Percentiles rank a stretch among this genome's conserved stretches.
Evolutionary conservation across 2,113 vertebrate genomes (phyloP).

Genomic region (Chloropsis cyanopogon): DNA sequence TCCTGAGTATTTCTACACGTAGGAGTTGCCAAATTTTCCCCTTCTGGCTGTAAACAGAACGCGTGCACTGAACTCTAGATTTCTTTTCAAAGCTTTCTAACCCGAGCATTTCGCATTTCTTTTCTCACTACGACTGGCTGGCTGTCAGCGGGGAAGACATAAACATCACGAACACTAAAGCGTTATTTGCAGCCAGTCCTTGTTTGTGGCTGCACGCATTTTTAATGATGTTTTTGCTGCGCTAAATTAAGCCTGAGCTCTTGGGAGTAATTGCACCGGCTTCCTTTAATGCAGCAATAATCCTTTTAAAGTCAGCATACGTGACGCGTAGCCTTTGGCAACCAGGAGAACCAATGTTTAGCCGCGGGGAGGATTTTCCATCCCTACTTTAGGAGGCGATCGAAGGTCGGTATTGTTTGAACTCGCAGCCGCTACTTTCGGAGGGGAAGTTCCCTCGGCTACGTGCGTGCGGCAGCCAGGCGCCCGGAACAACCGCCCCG

Average conservation of each 20-base stretch:
- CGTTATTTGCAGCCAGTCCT: background rate
- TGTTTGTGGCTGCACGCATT: background rate
- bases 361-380: background rate
- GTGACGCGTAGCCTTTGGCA: background rate
- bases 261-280: background rate
- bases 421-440: background rate
- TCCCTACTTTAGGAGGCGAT: background rate
- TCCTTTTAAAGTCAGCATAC: background rate
- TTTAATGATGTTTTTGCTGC: background rate
- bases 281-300: background rate
- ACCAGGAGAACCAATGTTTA: background rate
- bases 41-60: background rate
- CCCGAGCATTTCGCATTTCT: background rate
- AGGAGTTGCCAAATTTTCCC: background rate
- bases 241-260: background rate
- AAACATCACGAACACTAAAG: rapidly evolving
- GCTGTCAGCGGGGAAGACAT: background rate
- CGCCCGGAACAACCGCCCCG: too few species aligned
- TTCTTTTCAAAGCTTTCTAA: background rate
- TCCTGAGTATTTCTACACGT: background rate
- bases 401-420: background rate
- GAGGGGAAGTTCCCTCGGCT: background rate
- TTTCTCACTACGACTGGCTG: background rate
- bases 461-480: background rate
- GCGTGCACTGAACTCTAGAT: rapidly evolving